These are phyloP conservation scores for Panagrolaimus sp. DNA, from an alignment of 1,140 invertebrate genomes.

Conservation along the genomic window DNA sequence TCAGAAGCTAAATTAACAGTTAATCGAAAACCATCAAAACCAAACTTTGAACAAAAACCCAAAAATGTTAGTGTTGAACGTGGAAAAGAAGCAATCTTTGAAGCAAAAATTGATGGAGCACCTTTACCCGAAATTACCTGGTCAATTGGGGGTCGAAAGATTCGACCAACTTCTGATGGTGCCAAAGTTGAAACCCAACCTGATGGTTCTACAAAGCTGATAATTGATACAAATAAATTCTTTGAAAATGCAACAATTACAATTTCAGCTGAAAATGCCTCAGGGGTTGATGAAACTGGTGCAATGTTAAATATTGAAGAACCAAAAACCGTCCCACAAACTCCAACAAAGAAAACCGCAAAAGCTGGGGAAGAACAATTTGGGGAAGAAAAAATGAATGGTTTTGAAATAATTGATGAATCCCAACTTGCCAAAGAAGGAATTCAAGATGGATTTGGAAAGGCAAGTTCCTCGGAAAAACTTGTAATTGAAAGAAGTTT, in stretches of 20 bases:
- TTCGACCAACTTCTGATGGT: slow-evolving; percentile 22
- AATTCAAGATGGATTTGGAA: too few relatives aligned
- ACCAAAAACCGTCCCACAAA: slow-evolving; percentile 19
- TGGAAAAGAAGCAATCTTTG: slow-evolving; percentile 49
- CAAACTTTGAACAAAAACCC: slow-evolving; percentile 43
- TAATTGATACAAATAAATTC: slow-evolving; percentile 49
- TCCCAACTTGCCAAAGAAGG: too few relatives aligned
- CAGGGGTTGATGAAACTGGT: slow-evolving; percentile 45
- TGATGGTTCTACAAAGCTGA: slow-evolving; percentile 38
- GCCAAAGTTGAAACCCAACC: slow-evolving; percentile 37
- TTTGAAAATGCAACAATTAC: slow-evolving; percentile 40
- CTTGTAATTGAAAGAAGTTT: not conserved
- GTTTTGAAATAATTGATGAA: too few relatives aligned
- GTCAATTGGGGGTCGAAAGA: slow-evolving; percentile 44
- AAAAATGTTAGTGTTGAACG: slow-evolving; percentile 41
- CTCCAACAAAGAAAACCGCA: too few relatives aligned
- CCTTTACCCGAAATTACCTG: slow-evolving; percentile 48
- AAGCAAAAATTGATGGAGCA: slow-evolving; percentile 47
- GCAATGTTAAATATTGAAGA: slow-evolving; percentile 39
- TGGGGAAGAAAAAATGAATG: too few relatives aligned
- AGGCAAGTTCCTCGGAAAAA: too few relatives aligned
- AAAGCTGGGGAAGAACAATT: too few relatives aligned
- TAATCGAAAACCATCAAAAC: slow-evolving; percentile 36
- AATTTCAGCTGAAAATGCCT: slow-evolving; percentile 46
- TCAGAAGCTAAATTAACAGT: slow-evolving; percentile 43